Conservation (phyloP, 2,888 invertebrate genomes). For the Napeogenes inachia region DNA sequence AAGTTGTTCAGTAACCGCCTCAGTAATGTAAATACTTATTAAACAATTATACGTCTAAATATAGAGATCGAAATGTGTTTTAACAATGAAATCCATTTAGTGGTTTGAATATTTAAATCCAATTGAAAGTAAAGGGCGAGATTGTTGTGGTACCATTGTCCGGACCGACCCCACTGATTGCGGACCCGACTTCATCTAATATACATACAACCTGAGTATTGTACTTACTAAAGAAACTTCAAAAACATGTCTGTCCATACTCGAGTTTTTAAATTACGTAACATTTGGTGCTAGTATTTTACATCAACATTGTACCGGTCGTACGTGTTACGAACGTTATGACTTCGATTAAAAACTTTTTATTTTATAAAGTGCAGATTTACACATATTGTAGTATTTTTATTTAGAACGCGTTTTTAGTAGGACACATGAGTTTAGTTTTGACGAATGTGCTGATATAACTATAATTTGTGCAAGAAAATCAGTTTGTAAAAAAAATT, state of each 20-base stretch:
- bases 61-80: slow-evolving; percentile 34
- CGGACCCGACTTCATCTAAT: slow-evolving; percentile 70
- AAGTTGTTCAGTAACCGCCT: slow-evolving; percentile 39
- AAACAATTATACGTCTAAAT: slow-evolving; percentile 33
- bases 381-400: no score
- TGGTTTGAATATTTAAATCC: slow-evolving; percentile 75
- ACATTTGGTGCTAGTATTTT: no score
- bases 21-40: slow-evolving; percentile 25
- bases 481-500: no score
- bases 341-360: no score
- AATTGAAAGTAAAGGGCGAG: slow-evolving; percentile 73
- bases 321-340: no score
- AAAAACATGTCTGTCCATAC: neutral
- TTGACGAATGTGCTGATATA: no score
- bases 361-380: no score
- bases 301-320: no score
- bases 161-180: slow-evolving; percentile 70
- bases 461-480: no score
- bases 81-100: slow-evolving; percentile 75
- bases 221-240: slow-evolving; percentile 19
- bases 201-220: slow-evolving; percentile 56
- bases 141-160: slow-evolving; percentile 74
- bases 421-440: no score
- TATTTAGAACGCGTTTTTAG: no score
- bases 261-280: no score